Percentiles rank a stretch among this genome's conserved stretches.
phyloP scores from a whole-genome alignment of 2,113 vertebrate genomes.

The Hiodon tergisus region DNA sequence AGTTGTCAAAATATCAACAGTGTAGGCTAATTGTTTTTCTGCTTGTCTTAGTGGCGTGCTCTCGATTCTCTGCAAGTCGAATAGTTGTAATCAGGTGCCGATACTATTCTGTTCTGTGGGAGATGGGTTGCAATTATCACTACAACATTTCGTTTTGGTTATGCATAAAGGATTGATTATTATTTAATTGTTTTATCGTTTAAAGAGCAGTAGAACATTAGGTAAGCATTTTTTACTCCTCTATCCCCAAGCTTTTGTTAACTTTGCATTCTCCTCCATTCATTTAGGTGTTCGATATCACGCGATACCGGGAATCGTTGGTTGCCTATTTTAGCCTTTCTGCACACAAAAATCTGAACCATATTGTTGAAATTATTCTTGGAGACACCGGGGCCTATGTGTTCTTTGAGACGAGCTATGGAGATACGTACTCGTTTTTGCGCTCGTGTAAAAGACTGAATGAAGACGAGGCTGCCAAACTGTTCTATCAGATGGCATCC shows the following conservation, averaged over 20 bases:
- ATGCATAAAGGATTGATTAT: too few species aligned
- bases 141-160: too few species aligned
- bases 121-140: too few species aligned
- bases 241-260: not conserved
- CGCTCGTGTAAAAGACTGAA: conserved; percentile 78
- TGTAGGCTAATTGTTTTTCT: too few species aligned
- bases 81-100: too few species aligned
- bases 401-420: conserved; percentile 77
- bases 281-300: conserved; percentile 70
- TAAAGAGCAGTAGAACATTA: too few species aligned
- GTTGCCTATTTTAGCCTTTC: conserved; percentile 76
- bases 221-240: too few species aligned
- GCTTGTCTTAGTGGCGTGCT: too few species aligned
- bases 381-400: conserved; percentile 76
- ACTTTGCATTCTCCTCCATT: conserved; percentile 15
- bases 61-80: too few species aligned
- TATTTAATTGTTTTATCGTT: too few species aligned
- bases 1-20: too few species aligned
- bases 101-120: too few species aligned
- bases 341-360: conserved; percentile 77
- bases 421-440: conserved; percentile 78
- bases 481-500: conserved; percentile 76
- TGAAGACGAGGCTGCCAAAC: conserved; percentile 74
- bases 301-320: conserved; percentile 76
- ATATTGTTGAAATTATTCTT: conserved; percentile 76